phyloP scores from a whole-genome alignment of 2,797 vertebrate genomes.

The Malacoraja senta region DNA sequence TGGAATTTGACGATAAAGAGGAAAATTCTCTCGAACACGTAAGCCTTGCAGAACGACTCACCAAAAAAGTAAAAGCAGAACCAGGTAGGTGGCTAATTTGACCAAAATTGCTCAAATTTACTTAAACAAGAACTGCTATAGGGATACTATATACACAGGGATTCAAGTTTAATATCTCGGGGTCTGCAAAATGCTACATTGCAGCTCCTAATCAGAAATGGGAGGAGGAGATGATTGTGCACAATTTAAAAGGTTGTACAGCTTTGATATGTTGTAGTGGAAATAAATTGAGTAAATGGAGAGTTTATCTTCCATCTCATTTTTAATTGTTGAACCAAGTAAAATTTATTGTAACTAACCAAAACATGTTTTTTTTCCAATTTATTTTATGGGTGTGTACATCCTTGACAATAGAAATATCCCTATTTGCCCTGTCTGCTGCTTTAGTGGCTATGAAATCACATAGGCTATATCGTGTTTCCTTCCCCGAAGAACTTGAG shows the following conservation, averaged over 20 bases:
- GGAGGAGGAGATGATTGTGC: background rate
- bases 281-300: background rate
- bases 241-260: background rate
- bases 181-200: background rate
- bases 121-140: background rate
- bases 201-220: background rate
- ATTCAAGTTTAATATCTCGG: background rate
- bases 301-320: background rate
- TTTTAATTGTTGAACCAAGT: background rate
- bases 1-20: constrained; percentile 65
- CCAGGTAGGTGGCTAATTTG: constrained; percentile 47
- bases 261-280: background rate
- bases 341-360: background rate
- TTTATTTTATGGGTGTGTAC: too few relatives aligned
- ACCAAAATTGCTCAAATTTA: background rate
- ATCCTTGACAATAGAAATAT: too few relatives aligned
- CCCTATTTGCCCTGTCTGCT: too few relatives aligned
- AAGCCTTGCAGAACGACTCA: constrained; percentile 57
- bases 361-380: background rate
- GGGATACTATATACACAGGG: background rate
- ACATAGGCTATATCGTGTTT: too few relatives aligned
- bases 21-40: constrained; percentile 50
- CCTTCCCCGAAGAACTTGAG: too few relatives aligned
- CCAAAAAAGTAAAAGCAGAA: constrained; percentile 62
- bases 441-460: too few relatives aligned